Percentiles rank a stretch among this genome's conserved stretches.
Conservation (phyloP, 2,888 invertebrate species). For the Orchesella flavescens region DNA sequence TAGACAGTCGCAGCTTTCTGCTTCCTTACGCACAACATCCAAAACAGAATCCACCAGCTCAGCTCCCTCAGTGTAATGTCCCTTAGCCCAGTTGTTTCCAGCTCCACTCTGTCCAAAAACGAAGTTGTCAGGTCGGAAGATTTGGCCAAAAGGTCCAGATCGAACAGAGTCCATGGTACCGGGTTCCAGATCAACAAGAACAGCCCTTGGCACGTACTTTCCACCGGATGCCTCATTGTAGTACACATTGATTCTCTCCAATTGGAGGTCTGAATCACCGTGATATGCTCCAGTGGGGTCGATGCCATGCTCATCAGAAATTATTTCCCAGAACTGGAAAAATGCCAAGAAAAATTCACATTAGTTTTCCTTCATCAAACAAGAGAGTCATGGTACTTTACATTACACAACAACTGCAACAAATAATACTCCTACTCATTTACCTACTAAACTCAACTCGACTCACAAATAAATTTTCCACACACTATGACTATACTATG, state of each 20-base stretch:
- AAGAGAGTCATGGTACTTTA: too few relatives aligned
- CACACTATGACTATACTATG: too few relatives aligned
- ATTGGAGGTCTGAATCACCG: slow-evolving; percentile 83
- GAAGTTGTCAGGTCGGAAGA: slow-evolving; percentile 83
- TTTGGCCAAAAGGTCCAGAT: slow-evolving; percentile 88
- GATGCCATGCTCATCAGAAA: slow-evolving; percentile 88
- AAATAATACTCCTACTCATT: too few relatives aligned
- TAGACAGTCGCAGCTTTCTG: slow-evolving; percentile 91
- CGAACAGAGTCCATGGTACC: slow-evolving; percentile 98
- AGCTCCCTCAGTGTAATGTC: slow-evolving; percentile 78
- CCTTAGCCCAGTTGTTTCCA: slow-evolving; percentile 79
- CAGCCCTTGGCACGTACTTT: slow-evolving; percentile 95
- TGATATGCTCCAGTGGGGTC: slow-evolving; percentile 83
- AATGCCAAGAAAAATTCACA: background rate
- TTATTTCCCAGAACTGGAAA: slow-evolving; percentile 79
- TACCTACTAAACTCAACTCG: too few relatives aligned
- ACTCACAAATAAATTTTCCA: too few relatives aligned
- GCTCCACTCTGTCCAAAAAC: slow-evolving; percentile 79
- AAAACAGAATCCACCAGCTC: slow-evolving; percentile 82
- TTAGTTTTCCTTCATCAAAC: background rate
- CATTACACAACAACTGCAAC: too few relatives aligned
- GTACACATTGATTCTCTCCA: slow-evolving; percentile 86
- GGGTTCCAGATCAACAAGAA: slow-evolving; percentile 95
- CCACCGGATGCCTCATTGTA: slow-evolving; percentile 84
- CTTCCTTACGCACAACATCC: slow-evolving; percentile 89